phyloP scores from a whole-genome alignment of 2,113 vertebrate species.

The Probosciger aterrimus region DNA sequence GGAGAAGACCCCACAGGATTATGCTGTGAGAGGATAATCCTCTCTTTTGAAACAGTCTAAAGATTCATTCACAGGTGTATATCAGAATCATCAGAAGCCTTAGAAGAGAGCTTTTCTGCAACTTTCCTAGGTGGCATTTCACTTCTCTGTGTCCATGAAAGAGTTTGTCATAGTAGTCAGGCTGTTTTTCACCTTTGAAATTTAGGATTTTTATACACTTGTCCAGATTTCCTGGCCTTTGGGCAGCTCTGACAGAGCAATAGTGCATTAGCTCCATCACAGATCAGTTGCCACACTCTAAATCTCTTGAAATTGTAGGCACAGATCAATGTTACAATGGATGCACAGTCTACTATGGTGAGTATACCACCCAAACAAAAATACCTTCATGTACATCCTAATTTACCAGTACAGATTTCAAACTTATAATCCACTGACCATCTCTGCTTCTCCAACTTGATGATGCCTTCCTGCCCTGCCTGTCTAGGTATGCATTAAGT shows the following conservation, averaged over 20 bases:
- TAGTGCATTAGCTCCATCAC: background rate
- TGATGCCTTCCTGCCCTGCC: background rate
- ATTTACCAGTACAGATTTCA: background rate
- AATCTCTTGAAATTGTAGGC: background rate
- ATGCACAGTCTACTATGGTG: rapidly evolving
- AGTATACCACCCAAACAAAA: background rate
- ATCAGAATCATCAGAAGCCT: background rate
- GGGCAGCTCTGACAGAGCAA: background rate
- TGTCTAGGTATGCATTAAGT: background rate
- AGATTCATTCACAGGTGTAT: background rate
- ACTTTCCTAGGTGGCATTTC: background rate
- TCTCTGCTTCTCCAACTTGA: background rate
- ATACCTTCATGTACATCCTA: background rate
- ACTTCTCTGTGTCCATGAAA: background rate
- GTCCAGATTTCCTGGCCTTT: background rate
- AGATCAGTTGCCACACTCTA: background rate
- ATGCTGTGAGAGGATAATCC: background rate
- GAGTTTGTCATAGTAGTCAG: background rate
- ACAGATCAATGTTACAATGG: background rate
- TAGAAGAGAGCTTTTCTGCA: background rate
- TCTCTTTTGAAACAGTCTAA: background rate
- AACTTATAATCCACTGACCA: background rate
- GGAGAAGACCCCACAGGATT: background rate
- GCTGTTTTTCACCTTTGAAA: background rate
- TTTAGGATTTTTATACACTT: background rate